A percentile compares a stretch with the other conserved stretches of the same genome.
Conservation (phyloP, 1,140 invertebrate species). For the Apis cerana region DNA sequence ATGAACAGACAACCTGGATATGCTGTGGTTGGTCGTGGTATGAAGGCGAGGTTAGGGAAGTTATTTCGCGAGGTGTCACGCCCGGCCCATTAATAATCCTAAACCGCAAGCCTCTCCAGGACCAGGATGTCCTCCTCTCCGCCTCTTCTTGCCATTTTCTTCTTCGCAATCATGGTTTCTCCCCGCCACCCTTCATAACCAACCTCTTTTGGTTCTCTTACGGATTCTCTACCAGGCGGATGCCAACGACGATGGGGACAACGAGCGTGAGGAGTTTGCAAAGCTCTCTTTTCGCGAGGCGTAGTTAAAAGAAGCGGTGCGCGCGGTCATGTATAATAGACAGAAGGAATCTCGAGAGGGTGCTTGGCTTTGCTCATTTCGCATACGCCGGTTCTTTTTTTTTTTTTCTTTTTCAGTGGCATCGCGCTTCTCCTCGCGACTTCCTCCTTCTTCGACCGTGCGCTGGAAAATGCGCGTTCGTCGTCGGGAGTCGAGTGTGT, state of each 20-base stretch:
- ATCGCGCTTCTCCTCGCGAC: not conserved
- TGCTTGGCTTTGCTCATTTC: constrained; percentile 75
- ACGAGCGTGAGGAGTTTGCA: constrained; percentile 76
- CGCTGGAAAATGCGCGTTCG: not conserved
- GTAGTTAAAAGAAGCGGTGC: constrained; percentile 71
- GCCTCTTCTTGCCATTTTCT: constrained; percentile 36
- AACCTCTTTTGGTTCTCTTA: not conserved
- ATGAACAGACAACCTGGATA: constrained; percentile 61
- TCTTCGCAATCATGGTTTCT: constrained; percentile 23
- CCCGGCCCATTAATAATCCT: constrained; percentile 75
- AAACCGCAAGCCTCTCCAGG: constrained; percentile 65
- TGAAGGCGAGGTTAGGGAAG: constrained; percentile 51
- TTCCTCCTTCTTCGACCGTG: not conserved
- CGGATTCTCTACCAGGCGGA: not conserved
- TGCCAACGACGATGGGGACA: constrained; percentile 26
- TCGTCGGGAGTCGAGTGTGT: constrained; percentile 24
- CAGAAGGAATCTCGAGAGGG: constrained; percentile 71
- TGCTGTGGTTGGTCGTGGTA: constrained; percentile 50
- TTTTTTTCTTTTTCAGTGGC: constrained; percentile 50
- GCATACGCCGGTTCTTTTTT: constrained; percentile 57
- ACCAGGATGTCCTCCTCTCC: constrained; percentile 33
- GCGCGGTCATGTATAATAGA: constrained; percentile 72
- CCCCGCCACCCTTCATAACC: constrained; percentile 1
- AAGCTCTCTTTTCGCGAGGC: constrained; percentile 72
- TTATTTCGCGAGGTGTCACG: constrained; percentile 76